Base-by-base conservation (phyloP, 2,797 vertebrate genomes). In the Scomberomorus guttatus region DNA sequence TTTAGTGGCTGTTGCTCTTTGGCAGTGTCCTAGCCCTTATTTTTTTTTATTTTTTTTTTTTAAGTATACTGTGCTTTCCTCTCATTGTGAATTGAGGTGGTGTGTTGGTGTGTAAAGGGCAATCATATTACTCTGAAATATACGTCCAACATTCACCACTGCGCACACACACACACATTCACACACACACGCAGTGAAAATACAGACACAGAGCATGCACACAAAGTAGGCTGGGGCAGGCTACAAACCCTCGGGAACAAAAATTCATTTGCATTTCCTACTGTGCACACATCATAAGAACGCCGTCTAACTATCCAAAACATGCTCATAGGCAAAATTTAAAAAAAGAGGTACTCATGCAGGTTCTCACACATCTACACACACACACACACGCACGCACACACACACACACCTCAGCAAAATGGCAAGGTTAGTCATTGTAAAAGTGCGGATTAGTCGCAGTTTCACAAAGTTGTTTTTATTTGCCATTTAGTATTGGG, bases 381-480 rank as follows among this genome's bases (percentile, higher is more conserved):
- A 64, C 64, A 61, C 71, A 63, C 39, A 63, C 29, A 27, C 56
- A 3, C 66, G 61, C 75, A 50, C 51, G 58, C 60, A 48, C 65
- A 71, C 27, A 61, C 66, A 82, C 72, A 82, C 52, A 75, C 82
- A 73, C 67, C 57, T 75, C 80, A 80, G 75, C 79, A 86, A 83
- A 82, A 86, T 90, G 86, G 87, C 87, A 89, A 89, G 86, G 84
- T 89, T 90, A 93, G 90, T 93, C 85, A 83, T 92, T 93, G 94
- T 93, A 94, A 93, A 94, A 93, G 92, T 94, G 93, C 90, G 87
- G 93, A 94, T 94, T 94, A 93, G 93, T 95, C 94, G 93, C 93
- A 94, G 90, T 92, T 95, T 94, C 92, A 94, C 93, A 93, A 92
- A 92, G 85, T 91, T 92, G 92, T 88, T 93, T 94, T 95, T 95